Percentiles rank a stretch among this genome's conserved stretches.
phyloP scores from a whole-genome alignment of 1,140 invertebrate genomes.

The Tetraneura akinire region DNA sequence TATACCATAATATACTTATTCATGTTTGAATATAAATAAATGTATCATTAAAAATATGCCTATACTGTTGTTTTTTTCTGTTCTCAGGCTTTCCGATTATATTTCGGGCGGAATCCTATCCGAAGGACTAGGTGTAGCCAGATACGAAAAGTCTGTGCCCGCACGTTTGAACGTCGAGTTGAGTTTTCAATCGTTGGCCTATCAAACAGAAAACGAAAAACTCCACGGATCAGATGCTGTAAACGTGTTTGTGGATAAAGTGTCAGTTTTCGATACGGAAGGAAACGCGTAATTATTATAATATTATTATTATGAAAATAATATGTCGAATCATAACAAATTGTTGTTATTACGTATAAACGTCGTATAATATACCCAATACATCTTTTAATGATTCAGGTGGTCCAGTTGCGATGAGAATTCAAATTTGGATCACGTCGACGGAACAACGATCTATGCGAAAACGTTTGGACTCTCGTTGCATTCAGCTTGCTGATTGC shows the following conservation, averaged over 20 bases:
- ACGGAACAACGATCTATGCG: slow-evolving; percentile 38
- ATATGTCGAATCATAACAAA: too few relatives aligned
- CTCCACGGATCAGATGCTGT: not conserved
- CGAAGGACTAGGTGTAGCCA: slow-evolving; percentile 30
- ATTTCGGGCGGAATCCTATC: slow-evolving; percentile 27
- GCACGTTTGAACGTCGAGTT: slow-evolving; percentile 15
- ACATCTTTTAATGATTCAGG: not conserved
- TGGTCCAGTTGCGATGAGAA: slow-evolving; percentile 37
- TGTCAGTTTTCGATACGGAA: slow-evolving; percentile 25
- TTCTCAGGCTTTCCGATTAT: slow-evolving; percentile 20
- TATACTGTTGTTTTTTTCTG: not conserved
- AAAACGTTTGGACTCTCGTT: slow-evolving; percentile 28
- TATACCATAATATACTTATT: not conserved
- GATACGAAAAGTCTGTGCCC: not conserved
- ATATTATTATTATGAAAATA: not conserved
- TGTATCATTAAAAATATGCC: too few relatives aligned
- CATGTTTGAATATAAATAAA: too few relatives aligned
- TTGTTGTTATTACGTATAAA: not conserved
- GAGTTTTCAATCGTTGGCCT: slow-evolving; percentile 39
- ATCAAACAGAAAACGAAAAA: slow-evolving; percentile 6
- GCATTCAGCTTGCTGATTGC: slow-evolving; percentile 14
- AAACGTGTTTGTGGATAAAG: slow-evolving; percentile 4
- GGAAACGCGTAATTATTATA: slow-evolving; percentile 25
- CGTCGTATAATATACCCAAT: not conserved
- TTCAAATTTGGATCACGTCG: slow-evolving; percentile 1